phyloP scores from a whole-genome alignment of 37 sponge, comb jelly and placozoan species.

The Hormiphora californensis region DNA sequence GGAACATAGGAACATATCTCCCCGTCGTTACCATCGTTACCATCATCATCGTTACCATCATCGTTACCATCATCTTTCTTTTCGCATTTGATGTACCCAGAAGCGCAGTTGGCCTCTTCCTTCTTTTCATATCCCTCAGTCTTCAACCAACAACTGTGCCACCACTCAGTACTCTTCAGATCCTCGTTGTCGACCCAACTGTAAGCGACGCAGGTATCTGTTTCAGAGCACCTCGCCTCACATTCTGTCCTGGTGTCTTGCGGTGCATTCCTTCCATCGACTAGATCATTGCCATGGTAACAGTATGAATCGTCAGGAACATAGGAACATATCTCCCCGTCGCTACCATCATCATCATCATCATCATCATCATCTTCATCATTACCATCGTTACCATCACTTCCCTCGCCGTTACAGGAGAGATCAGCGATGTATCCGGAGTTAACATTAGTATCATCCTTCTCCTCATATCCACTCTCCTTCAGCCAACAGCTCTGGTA shows the following conservation, averaged over 20 bases:
- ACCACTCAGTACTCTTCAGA: not conserved
- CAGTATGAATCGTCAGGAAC: not conserved
- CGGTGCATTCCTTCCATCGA: not conserved
- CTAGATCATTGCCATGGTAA: not conserved
- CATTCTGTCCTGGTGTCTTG: not conserved
- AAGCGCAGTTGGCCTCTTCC: not conserved
- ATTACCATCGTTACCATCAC: not conserved
- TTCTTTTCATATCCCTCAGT: not conserved
- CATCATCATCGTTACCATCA: not conserved
- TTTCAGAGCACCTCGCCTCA: not conserved
- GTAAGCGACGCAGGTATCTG: not conserved
- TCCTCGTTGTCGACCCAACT: not conserved
- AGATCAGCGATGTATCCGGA: no score
- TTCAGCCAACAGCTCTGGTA: slow-evolving; percentile 29
- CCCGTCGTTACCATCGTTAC: not conserved
- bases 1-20: not conserved
- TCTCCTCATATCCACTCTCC: not conserved
- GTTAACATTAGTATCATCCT: not conserved
- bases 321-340: not conserved
- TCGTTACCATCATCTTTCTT: no score
- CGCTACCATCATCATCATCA: not conserved
- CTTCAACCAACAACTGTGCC: slow-evolving; percentile 8
- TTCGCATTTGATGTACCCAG: no score
- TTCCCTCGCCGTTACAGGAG: not conserved
- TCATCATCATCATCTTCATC: not conserved